Evolutionary conservation across 1,140 invertebrate species (phyloP).

Genomic region (Cyphomyrmex costatus): DNA sequence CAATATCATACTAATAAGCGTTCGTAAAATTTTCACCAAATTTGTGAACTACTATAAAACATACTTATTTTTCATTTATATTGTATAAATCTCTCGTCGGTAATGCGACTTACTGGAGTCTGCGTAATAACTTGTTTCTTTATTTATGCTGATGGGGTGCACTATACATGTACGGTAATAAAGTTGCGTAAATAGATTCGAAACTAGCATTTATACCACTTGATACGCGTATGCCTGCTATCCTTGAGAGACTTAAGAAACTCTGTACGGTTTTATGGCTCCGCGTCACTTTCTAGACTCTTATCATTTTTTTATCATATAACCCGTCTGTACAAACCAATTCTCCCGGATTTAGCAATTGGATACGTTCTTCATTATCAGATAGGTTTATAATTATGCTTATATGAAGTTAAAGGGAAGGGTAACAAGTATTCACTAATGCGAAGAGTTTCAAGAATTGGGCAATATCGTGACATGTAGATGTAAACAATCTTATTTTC

Average conservation of each 20-base stretch:
- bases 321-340: not conserved
- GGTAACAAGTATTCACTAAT: not conserved
- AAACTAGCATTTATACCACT: constrained; percentile 35
- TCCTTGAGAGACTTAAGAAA: constrained; percentile 53
- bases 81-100: not conserved
- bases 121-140: constrained; percentile 33
- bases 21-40: not conserved
- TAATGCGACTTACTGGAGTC: not conserved
- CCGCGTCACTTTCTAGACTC: constrained; percentile 51
- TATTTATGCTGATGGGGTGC: constrained; percentile 32
- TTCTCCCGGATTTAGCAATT: not conserved
- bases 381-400: not conserved
- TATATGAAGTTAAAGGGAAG: not conserved
- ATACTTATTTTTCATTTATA: constrained; percentile 1
- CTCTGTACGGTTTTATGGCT: constrained; percentile 19
- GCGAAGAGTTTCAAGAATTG: not conserved
- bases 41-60: not conserved
- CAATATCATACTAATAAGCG: not conserved
- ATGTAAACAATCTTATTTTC: not conserved
- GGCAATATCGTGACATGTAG: not conserved
- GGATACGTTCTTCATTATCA: not conserved
- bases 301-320: constrained; percentile 42
- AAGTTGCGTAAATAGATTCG: constrained; percentile 43
- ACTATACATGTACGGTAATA: constrained; percentile 7
- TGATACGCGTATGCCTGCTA: constrained; percentile 48